Evolutionary conservation across 2,888 invertebrate genomes (phyloP), one percentile per base, ranked within the genome.

Genomic region (Clitarchus hookeri): DNA sequence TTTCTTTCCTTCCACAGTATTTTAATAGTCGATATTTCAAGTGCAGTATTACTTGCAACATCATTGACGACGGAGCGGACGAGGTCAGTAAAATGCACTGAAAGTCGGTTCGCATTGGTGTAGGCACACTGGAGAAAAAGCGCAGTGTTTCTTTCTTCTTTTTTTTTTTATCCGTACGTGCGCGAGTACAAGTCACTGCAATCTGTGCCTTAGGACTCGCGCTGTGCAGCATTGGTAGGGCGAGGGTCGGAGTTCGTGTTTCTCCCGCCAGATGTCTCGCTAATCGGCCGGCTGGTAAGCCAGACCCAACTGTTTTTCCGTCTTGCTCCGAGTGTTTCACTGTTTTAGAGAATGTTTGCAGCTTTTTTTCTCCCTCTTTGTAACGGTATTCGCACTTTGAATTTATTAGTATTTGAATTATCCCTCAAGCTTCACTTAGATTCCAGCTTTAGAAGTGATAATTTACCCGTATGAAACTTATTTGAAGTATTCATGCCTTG

Each of bases 271-370:
- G 86, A 82, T 86, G 86, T 85, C 86, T 87, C 85, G 44, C 85
- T 77, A 83, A 65, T 77, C 25, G 77, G 80, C 83, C 86, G 86
- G 87, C 87, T 85, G 87, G 87, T 87, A 87, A 87, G 87, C 86
- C 86, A 6, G 53, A 53, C 53, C 53, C 12, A 12, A 12, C 19
- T 77, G 65, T 84, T 84, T n/a, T 25, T 80, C 78, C 84, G 78
- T 86, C 44, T 84, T 44, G 83, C n/a, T 23, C n/a, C 23, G 65
- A 65, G 8, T 23, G 19, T 65, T 65, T n/a, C 16, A 16, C 16
- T 23, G 65, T 65, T 11, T 65, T 19, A 16, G 11, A 44, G 27
- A 11, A 27, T n/a, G 36, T 44, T 44, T 25, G 83, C 82, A 82
- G 82, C 82, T 27, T 23, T 27, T 82, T 25, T 0, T 27, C 25